Percentiles rank a stretch among this genome's conserved stretches.
These are phyloP conservation scores for Calycopis cecrops DNA, from an alignment of 1,140 invertebrate species.

Conservation along the genomic window DNA sequence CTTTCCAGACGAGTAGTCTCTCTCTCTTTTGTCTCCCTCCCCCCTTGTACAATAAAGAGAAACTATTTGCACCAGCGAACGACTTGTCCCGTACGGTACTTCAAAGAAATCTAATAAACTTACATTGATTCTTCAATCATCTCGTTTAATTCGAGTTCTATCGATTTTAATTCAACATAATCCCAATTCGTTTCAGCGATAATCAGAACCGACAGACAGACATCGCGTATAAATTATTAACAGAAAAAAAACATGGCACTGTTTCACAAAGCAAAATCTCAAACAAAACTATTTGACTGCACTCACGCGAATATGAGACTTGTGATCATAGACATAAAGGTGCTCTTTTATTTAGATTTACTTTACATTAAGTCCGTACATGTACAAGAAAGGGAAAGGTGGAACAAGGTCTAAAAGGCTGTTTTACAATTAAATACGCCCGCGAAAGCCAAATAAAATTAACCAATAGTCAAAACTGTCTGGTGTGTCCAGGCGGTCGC, in stretches of 20 bases:
- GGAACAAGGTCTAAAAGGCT: constrained; percentile 18
- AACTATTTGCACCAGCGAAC: no score
- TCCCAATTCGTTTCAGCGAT: no score
- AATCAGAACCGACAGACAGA: constrained; percentile 1
- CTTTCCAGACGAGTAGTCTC: no score
- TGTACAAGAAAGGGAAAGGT: constrained; percentile 18
- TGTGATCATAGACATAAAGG: not conserved
- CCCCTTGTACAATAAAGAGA: no score
- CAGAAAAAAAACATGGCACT: constrained; percentile 5
- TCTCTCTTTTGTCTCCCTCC: no score
- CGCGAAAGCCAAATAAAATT: constrained; percentile 15
- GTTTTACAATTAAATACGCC: constrained; percentile 19
- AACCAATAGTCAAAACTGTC: no score
- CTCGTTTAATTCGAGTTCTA: no score
- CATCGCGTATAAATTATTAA: constrained; percentile 5
- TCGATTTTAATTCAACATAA: no score
- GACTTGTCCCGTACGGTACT: no score
- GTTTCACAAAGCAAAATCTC: constrained; percentile 1
- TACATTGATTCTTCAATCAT: no score
- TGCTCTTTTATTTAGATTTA: not conserved
- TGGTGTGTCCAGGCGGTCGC: no score
- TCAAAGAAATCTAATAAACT: no score
- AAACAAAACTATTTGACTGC: not conserved
- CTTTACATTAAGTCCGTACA: not conserved
- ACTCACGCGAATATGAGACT: not conserved